phyloP scores from a whole-genome alignment of 2,113 vertebrate species.

The Muntiacus muntjak region DNA sequence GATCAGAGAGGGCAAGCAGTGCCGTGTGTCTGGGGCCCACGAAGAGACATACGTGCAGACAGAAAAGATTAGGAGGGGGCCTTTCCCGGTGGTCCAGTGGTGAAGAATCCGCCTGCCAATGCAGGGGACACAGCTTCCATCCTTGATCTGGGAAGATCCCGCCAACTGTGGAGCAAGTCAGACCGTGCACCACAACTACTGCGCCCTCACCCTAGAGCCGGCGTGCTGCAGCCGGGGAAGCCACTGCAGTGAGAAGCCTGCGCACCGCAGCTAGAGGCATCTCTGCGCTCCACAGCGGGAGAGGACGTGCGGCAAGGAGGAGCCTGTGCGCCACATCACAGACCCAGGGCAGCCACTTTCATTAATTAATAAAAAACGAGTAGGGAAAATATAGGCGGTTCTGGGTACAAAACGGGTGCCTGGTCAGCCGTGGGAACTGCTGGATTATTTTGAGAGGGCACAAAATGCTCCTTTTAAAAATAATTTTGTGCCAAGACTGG shows the following conservation, averaged over 20 bases:
- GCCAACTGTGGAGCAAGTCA: background rate
- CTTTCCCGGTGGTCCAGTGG: background rate
- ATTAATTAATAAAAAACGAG: background rate
- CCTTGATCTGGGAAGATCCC: background rate
- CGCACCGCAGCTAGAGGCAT: fast-evolving
- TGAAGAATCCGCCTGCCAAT: background rate
- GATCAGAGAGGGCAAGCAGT: background rate
- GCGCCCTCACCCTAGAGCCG: background rate
- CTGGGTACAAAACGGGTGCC: background rate
- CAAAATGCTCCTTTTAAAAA: background rate
- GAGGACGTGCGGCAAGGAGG: background rate
- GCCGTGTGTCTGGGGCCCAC: background rate
- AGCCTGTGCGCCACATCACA: background rate
- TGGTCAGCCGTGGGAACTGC: background rate
- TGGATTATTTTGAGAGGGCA: background rate
- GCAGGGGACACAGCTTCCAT: background rate
- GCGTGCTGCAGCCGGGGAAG: background rate
- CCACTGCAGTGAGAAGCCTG: background rate
- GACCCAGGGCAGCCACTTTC: background rate
- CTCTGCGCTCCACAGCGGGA: background rate
- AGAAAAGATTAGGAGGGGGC: background rate
- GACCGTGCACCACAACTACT: fast-evolving
- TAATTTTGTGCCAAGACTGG: background rate
- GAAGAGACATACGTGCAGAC: fast-evolving
- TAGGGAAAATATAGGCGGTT: background rate